Conservation (phyloP, 2,113 vertebrate genomes). For the Halcyon senegalensis region DNA sequence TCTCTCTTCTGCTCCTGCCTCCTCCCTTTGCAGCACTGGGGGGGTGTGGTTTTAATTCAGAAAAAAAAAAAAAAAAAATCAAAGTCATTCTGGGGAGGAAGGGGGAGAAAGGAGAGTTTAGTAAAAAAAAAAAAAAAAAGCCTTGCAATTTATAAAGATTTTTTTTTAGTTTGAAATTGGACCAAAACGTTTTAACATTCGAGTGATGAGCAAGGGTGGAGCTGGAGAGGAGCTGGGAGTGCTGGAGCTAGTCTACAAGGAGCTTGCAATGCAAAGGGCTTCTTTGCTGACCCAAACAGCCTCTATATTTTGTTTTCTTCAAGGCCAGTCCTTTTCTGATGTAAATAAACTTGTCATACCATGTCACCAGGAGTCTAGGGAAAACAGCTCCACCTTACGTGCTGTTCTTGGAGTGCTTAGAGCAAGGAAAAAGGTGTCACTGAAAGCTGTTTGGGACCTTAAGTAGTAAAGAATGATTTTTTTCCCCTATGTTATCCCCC, state of each 20-base stretch:
- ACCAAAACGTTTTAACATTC: neutral
- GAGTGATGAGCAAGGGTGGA: neutral
- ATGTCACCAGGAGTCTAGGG: neutral
- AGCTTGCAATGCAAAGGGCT: neutral
- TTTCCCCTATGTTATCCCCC: neutral
- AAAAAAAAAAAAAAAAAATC: too few relatives aligned
- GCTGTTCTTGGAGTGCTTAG: neutral
- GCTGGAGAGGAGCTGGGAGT: neutral
- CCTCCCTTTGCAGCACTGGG: neutral
- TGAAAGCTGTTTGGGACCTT: neutral
- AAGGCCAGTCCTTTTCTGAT: neutral
- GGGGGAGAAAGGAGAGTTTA: neutral
- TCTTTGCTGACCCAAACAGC: neutral
- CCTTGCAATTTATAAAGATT: neutral
- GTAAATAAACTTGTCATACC: neutral
- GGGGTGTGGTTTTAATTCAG: slow-evolving; percentile 61
- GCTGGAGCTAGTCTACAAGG: neutral
- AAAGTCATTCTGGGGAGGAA: neutral
- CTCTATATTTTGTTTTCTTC: neutral
- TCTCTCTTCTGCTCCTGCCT: neutral
- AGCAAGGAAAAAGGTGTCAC: neutral
- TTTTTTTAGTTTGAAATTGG: neutral
- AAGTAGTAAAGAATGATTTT: neutral
- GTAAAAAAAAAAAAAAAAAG: neutral
- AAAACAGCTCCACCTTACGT: neutral